Conservation (phyloP, 2,888 invertebrate genomes). For the Rhagonycha lutea region DNA sequence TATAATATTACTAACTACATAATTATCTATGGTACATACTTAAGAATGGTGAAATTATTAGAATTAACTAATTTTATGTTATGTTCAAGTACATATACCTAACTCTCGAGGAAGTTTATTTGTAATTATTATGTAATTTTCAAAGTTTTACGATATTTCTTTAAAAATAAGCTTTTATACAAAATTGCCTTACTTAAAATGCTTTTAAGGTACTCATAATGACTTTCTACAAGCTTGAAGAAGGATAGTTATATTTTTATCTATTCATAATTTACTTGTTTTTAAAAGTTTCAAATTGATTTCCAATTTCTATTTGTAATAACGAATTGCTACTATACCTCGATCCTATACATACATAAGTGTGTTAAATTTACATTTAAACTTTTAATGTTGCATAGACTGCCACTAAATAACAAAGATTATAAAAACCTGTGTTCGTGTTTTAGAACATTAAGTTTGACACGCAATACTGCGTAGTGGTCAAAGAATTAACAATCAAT, state of each 20-base stretch:
- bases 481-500: conserved; percentile 2
- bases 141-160: not conserved
- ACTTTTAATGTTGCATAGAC: not conserved
- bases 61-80: not conserved
- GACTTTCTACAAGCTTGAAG: not conserved
- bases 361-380: not conserved
- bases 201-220: not conserved
- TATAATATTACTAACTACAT: too few relatives aligned
- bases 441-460: not conserved
- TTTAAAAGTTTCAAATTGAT: not conserved
- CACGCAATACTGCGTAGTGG: conserved; percentile 4
- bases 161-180: not conserved
- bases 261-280: not conserved
- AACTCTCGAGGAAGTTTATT: not conserved
- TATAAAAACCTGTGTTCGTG: conserved; percentile 4
- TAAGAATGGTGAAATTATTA: not conserved
- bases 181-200: not conserved
- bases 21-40: not conserved
- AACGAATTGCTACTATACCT: not conserved
- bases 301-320: not conserved
- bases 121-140: not conserved
- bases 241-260: not conserved
- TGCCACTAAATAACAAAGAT: not conserved
- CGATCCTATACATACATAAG: not conserved
- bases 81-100: not conserved